Evolutionary conservation across 2,888 invertebrate genomes (phyloP), one percentile per base, ranked within the genome.

Genomic region (Zhuqinia jingwanae): DNA sequence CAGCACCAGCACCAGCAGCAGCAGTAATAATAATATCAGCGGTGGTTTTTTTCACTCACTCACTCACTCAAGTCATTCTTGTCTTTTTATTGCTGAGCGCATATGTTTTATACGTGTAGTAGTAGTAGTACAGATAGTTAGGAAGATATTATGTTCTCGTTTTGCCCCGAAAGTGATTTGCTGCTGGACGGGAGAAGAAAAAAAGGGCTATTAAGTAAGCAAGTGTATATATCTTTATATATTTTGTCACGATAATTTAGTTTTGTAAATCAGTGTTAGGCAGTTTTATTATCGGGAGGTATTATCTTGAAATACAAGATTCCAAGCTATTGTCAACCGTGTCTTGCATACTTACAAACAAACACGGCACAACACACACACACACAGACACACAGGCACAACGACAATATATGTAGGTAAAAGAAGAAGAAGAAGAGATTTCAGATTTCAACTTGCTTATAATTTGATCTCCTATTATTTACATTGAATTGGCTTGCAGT

Each of bases 261-360:
- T 6, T 6, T 8, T 13, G 47, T 75, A 75, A 75, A 75, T 75
- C 75, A 76, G 42, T 56, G 50, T 15, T n/a, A 50, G 50, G 50
- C 50, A n/a, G n/a, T 50, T 15, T 50, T 50, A 70, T 42, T 73
- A 81, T 58, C 73, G 13, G 11, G 8, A 17, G 42, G 56, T 50
- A 70, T 13, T 60, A 81, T 81, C 56, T 42, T 70, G 81, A 81
- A 81, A 81, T 25, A 50, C 58, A 42, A 25, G 36, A 60, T 56
- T 22, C 8, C 60, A 13, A 22, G n/a, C 1, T 60, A 77, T 6
- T n/a, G n/a, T 76, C 20, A 36, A 22, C 53, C 56, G 30, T 76
- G 76, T 56, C 56, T 36, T 76, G 56, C 56, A 53, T 45, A 36
- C n/a, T n/a, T n/a, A n/a, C n/a, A n/a, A n/a, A n/a, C n/a, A n/a